Percentiles rank a stretch among this genome's conserved stretches.
Evolutionary conservation across 2,888 invertebrate species (phyloP).

Genomic region (Lithophane leautieri): DNA sequence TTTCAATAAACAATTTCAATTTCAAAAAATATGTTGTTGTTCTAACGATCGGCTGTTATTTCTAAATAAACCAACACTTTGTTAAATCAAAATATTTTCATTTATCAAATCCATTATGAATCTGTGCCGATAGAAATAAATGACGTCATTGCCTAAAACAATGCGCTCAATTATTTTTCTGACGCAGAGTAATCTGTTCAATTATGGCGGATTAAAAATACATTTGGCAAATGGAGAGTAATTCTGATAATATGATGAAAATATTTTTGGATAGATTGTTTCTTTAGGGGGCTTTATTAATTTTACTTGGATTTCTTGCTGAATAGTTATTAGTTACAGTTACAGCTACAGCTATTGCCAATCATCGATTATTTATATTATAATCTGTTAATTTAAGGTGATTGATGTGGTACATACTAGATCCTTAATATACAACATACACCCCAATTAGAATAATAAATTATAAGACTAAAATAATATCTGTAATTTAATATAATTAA

Average conservation of each 20-base stretch:
- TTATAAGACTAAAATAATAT: too few relatives aligned
- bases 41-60: too few relatives aligned
- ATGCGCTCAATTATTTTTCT: slow-evolving; percentile 57
- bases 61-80: background rate
- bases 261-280: slow-evolving; percentile 15
- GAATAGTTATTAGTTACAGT: background rate
- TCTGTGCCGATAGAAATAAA: slow-evolving; percentile 46
- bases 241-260: slow-evolving; percentile 39
- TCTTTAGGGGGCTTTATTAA: slow-evolving; percentile 10
- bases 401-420: background rate
- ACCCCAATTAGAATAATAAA: too few relatives aligned
- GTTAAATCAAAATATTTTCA: too few relatives aligned
- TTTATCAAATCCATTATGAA: slow-evolving; percentile 15
- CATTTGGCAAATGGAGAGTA: slow-evolving; percentile 47
- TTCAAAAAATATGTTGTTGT: too few relatives aligned
- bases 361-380: too few relatives aligned
- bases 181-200: slow-evolving; percentile 50
- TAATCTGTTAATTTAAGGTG: background rate
- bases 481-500: too few relatives aligned
- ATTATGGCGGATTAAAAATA: slow-evolving; percentile 56
- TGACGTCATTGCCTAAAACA: slow-evolving; percentile 56
- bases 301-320: background rate
- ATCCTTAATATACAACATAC: too few relatives aligned
- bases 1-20: too few relatives aligned
- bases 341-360: background rate